These are phyloP conservation scores for Philaethria dido DNA, from an alignment of 2,888 invertebrate genomes.

Conservation along the genomic window DNA sequence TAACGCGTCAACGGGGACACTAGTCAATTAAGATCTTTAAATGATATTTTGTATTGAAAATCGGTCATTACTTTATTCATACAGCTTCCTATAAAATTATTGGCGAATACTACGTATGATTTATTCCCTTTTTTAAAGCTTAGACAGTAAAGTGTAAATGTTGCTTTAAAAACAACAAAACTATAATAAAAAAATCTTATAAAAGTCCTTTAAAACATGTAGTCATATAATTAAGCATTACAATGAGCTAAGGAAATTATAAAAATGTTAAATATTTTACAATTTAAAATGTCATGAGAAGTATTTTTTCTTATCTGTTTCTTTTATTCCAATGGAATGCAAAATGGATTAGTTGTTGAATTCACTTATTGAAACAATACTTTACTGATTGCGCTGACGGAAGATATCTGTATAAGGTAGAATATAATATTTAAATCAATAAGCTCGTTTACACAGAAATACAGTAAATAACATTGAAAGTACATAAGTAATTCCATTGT, in stretches of 20 bases:
- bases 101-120: no score
- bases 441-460: constrained; percentile 23
- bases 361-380: constrained; percentile 28
- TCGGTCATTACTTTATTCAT: no score
- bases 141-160: no score
- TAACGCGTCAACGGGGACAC: no score
- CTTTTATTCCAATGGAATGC: neutral
- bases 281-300: neutral
- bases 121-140: no score
- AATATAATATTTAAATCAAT: constrained; percentile 38
- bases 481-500: constrained; percentile 26
- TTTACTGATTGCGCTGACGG: constrained; percentile 35
- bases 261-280: neutral
- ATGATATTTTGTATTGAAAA: neutral
- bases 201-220: no score
- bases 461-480: constrained; percentile 17
- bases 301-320: constrained; percentile 7
- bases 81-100: no score
- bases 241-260: neutral
- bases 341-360: constrained; percentile 17
- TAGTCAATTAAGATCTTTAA: neutral
- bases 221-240: no score
- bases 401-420: constrained; percentile 34
- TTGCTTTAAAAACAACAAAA: no score
- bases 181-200: no score